A percentile compares a stretch with the other conserved stretches of the same genome.
Evolutionary conservation across 2,888 invertebrate species (phyloP).

Genomic region (Norana najaformis): DNA sequence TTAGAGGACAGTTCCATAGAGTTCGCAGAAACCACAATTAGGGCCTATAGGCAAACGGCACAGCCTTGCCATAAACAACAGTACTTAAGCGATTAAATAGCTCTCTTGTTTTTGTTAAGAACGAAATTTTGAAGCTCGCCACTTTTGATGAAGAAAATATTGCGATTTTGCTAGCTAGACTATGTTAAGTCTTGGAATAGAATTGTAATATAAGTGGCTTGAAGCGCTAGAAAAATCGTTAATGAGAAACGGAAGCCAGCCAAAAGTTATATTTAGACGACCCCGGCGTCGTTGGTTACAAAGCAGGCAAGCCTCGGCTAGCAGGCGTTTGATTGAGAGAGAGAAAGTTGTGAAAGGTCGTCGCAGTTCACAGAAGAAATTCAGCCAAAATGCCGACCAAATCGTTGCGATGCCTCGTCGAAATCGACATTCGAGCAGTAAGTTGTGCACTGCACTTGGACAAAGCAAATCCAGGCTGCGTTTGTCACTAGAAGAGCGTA

Average conservation of each 20-base stretch:
- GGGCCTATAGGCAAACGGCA: too few relatives aligned
- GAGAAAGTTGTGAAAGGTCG: neutral
- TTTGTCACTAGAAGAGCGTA: neutral
- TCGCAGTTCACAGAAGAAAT: neutral
- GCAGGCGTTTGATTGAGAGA: neutral
- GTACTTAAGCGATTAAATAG: too few relatives aligned
- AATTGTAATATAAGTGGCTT: neutral
- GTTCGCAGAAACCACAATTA: too few relatives aligned
- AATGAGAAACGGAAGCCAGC: neutral
- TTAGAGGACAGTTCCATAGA: too few relatives aligned
- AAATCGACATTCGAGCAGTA: slow-evolving; percentile 35
- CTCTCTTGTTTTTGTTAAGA: too few relatives aligned
- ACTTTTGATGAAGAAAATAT: neutral
- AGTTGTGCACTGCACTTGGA: neutral
- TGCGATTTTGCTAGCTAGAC: neutral
- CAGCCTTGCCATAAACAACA: too few relatives aligned
- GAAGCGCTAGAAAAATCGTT: neutral
- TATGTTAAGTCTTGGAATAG: neutral
- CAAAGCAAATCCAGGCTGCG: neutral
- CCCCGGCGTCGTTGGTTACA: slow-evolving; percentile 14
- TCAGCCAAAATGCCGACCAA: slow-evolving; percentile 25
- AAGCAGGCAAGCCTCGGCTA: neutral
- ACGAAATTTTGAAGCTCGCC: neutral
- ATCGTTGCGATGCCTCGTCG: slow-evolving; percentile 33
- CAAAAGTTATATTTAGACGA: neutral